Percentiles rank a stretch among this genome's conserved stretches.
These are phyloP conservation scores for Bellardia bayeri DNA, from an alignment of 2,888 invertebrate genomes.

Conservation along the genomic window DNA sequence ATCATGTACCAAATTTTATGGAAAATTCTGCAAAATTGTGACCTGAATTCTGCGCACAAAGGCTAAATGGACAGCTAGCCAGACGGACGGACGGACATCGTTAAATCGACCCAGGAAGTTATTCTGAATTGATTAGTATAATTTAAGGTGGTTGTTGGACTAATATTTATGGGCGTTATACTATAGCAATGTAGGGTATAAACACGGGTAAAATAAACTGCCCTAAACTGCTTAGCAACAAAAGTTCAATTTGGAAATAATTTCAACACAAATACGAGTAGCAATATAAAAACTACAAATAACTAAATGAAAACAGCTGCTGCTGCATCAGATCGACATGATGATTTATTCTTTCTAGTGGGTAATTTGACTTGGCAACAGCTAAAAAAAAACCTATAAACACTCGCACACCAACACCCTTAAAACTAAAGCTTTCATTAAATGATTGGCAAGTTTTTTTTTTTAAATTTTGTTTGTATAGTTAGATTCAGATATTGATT, in stretches of 20 bases:
- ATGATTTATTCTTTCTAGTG: slow-evolving; percentile 9
- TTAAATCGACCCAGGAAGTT: no score
- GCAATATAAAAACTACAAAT: slow-evolving; percentile 23
- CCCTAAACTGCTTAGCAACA: slow-evolving; percentile 62
- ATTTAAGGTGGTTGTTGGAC: no score
- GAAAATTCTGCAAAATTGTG: no score
- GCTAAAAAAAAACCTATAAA: slow-evolving; percentile 6
- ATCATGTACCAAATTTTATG: no score
- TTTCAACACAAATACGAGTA: background rate
- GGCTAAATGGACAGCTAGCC: no score
- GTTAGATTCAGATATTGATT: background rate
- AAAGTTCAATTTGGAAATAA: slow-evolving; percentile 37
- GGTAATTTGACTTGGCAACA: slow-evolving; percentile 55
- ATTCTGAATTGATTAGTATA: no score
- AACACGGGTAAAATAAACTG: background rate
- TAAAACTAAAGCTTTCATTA: background rate
- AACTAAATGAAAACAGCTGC: slow-evolving; percentile 35
- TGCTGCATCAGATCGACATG: slow-evolving; percentile 14
- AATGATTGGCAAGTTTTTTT: background rate
- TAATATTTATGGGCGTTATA: no score
- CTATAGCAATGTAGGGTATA: no score
- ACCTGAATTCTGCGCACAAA: no score
- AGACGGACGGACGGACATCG: no score
- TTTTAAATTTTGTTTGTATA: background rate
- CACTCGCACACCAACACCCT: background rate